phyloP scores from a whole-genome alignment of 2,888 invertebrate species.

The Folsomia manolachei region DNA sequence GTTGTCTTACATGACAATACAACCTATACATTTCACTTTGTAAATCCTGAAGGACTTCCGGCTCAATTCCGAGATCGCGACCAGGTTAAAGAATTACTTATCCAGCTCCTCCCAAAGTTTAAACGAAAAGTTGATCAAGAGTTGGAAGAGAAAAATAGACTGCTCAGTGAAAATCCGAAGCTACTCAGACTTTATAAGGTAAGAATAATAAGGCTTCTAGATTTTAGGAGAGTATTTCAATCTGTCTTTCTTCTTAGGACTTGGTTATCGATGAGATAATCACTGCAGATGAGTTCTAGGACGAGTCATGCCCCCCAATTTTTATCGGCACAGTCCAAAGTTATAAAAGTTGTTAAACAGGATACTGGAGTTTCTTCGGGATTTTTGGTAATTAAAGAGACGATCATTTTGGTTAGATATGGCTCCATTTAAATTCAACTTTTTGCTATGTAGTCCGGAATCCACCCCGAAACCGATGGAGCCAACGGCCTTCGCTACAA shows the following conservation, averaged over 20 bases:
- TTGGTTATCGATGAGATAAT: constrained; percentile 94
- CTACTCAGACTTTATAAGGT: constrained; percentile 84
- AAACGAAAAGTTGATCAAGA: constrained; percentile 87
- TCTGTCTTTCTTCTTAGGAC: constrained; percentile 58
- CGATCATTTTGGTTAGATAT: constrained; percentile 30
- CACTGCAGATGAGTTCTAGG: constrained; percentile 96
- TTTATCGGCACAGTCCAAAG: constrained; percentile 66
- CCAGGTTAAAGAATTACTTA: constrained; percentile 85
- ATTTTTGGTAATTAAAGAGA: constrained; percentile 60
- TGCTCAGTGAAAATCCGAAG: constrained; percentile 84
- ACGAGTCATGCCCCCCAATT: constrained; percentile 77
- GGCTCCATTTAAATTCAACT: not conserved
- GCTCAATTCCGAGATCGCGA: constrained; percentile 87
- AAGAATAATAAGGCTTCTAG: constrained; percentile 4
- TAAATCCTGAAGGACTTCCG: constrained; percentile 76
- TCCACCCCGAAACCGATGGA: constrained; percentile 94
- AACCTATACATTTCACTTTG: constrained; percentile 96
- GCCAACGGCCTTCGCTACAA: constrained; percentile 96
- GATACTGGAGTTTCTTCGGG: constrained; percentile 76
- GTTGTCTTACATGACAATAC: constrained; percentile 90
- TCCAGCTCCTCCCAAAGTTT: constrained; percentile 87
- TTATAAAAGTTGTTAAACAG: constrained; percentile 61
- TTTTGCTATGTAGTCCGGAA: constrained; percentile 87
- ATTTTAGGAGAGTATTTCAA: not conserved
- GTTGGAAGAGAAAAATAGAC: constrained; percentile 77